Evolutionary conservation across 92 coral and sea anemone species (phyloP), one percentile per base, ranked within the genome.

Genomic region (Muricea muricata): DNA sequence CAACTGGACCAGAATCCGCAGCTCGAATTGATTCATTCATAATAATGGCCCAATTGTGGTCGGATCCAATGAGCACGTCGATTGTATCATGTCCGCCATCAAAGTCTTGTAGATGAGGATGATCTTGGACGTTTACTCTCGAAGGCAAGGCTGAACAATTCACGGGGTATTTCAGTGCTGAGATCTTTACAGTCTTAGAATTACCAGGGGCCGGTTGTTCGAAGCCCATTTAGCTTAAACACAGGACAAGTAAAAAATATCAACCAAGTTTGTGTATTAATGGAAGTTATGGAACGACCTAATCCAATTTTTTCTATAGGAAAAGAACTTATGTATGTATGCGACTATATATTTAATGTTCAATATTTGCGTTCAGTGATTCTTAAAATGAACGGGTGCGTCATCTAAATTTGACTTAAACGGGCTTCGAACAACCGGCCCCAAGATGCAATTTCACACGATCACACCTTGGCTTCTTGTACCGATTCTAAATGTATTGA

Each of bases 21-120:
- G n/a, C 7, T 66, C 74, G 40, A 66, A 66, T 66, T 9, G 42
- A 4, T 33, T 66, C 74, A 33, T 14, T 66, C 15, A 28, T 66
- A 66, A 66, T 17, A 24, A 66, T 66, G 42, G 29, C 74, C 74
- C 74, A 66, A 33, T 66, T 13, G 41, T 66, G 18, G 41, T 66
- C 74, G 42, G 74, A 66, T 28, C 74, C 74, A 24, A 66, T 66
- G 30, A 66, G 74, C 30, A 66, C 42, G 32, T 66, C 74, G 18
- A 66, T 66, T 18, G 23, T 33, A 17, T 34, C 74, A 1, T 28
- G 23, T 3, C 17, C 18, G 7, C 18, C 17, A 23, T 66, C 74
- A 14, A 66, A 66, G 24, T 66, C 74, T 1, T 66, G 74, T 14
- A 66, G 1, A 1, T 66, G 41, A 7, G 41, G 41, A 14, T 10